Conservation (phyloP, 2,113 vertebrate species). For the Fregetta grallaria region DNA sequence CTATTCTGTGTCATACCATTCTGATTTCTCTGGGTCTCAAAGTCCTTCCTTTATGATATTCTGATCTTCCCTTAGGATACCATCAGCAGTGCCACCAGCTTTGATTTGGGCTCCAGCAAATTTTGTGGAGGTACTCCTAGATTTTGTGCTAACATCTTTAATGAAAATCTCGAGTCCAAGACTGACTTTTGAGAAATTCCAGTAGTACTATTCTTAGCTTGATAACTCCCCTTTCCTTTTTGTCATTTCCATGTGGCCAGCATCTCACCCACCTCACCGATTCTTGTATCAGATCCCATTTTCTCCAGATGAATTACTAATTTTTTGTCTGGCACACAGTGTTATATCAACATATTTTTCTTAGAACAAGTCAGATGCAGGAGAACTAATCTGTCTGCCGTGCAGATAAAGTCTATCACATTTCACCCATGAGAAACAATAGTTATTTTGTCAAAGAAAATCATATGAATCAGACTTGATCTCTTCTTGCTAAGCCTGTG, state of each 20-base stretch:
- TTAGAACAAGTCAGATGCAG: neutral
- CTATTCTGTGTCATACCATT: neutral
- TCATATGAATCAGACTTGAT: slow-evolving; percentile 19
- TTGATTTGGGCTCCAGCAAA: neutral
- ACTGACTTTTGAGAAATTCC: neutral
- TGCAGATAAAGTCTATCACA: neutral
- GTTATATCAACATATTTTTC: neutral
- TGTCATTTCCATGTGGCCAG: neutral
- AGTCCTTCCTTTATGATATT: neutral
- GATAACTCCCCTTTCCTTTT: neutral
- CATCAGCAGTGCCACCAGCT: neutral
- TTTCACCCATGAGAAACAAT: slow-evolving; percentile 16
- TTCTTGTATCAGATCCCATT: neutral
- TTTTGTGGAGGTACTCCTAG: neutral
- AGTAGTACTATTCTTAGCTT: neutral
- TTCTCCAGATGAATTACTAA: slow-evolving; percentile 4
- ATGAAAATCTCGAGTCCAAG: neutral
- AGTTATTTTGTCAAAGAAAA: slow-evolving; percentile 29
- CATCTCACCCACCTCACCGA: neutral
- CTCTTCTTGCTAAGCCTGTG: neutral
- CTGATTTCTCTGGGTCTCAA: neutral
- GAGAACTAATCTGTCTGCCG: neutral
- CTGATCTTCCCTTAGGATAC: neutral
- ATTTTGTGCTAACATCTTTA: neutral
- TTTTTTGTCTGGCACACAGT: neutral